Evolutionary conservation across 2,888 invertebrate species (phyloP), one percentile per base, ranked within the genome.

Genomic region (Caenorhabditis imperialis): DNA sequence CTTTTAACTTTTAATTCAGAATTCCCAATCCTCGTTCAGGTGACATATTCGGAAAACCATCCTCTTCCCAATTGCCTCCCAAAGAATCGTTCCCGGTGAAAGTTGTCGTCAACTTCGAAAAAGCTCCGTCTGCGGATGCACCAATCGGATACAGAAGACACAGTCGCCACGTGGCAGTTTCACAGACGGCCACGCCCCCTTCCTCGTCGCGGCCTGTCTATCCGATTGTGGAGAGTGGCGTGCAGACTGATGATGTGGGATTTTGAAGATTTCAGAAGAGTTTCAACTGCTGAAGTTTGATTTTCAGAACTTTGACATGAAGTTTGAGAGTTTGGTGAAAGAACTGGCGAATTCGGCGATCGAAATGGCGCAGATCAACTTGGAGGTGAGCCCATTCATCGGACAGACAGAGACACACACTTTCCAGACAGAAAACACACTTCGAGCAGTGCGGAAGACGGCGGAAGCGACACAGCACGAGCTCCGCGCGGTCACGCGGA

Each of bases 201-300:
- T 50, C 74, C 10, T 74, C 76, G 20, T 50, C 70, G 2, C 38
- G 74, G 51, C 37, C 54, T 18, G 58, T 71, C 10, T 79, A 76
- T 50, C 74, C 71, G 14, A 79, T 76, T 37, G 74, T 79, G 8
- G 61, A 74, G 16, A 74, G 65, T 25, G 73, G 47, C n/a, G 74
- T 79, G 18, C 78, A 79, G 37, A 79, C 78, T 8, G 78, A 79
- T 35, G 76, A 79, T 51, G 78, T 79, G 50, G 33, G 18, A 14
- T 22, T n/a, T 61, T 35, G 25, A 14, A 30, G 30, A 7, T 30
- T 30, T 25, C 1, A 4, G 47, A 45, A 58, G 18, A 33, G 6
- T 14, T 18, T 5, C 2, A 2, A 16, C 6, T 16, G 7, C 47
- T 16, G 3, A 37, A 6, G 10, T 54, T 12, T 12, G 10, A 12